Percentiles rank a stretch among this genome's conserved stretches.
Conservation (phyloP, 1,140 invertebrate genomes). For the Atta cephalotes region DNA sequence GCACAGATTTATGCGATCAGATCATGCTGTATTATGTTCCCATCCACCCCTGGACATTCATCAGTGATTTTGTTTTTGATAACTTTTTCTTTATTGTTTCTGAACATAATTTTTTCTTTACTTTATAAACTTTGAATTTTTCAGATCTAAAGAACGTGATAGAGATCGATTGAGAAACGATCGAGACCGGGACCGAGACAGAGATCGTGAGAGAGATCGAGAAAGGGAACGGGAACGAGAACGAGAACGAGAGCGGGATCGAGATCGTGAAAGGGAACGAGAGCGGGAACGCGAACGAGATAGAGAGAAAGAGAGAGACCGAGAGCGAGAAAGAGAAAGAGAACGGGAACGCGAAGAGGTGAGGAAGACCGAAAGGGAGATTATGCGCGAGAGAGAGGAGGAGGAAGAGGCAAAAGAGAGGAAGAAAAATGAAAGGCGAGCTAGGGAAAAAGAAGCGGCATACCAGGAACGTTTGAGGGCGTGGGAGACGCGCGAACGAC, state of each 20-base stretch:
- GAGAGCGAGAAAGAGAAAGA: constrained; percentile 81
- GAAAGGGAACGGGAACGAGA: constrained; percentile 79
- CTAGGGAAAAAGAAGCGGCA: constrained; percentile 96
- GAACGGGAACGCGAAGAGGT: constrained; percentile 85
- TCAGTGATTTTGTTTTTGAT: not conserved
- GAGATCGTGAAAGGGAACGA: constrained; percentile 80
- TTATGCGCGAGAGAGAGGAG: constrained; percentile 93
- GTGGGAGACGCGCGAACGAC: constrained; percentile 97
- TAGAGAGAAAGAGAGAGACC: constrained; percentile 76
- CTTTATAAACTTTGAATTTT: constrained; percentile 24
- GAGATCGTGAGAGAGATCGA: constrained; percentile 79
- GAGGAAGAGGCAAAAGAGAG: constrained; percentile 96
- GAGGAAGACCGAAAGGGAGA: constrained; percentile 88
- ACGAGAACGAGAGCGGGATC: constrained; percentile 79
- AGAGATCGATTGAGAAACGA: constrained; percentile 80
- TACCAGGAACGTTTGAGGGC: constrained; percentile 95
- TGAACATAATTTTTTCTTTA: not conserved
- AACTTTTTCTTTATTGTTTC: constrained; percentile 9
- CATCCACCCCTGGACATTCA: not conserved
- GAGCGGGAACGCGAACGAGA: constrained; percentile 80
- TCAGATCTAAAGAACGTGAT: constrained; percentile 83
- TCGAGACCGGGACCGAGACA: constrained; percentile 84
- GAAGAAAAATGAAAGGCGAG: constrained; percentile 95
- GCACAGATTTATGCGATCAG: constrained; percentile 3
- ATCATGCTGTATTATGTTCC: not conserved